These are phyloP conservation scores for Pristionchus fissidentatus DNA, from an alignment of 2,888 invertebrate genomes.

Conservation along the genomic window DNA sequence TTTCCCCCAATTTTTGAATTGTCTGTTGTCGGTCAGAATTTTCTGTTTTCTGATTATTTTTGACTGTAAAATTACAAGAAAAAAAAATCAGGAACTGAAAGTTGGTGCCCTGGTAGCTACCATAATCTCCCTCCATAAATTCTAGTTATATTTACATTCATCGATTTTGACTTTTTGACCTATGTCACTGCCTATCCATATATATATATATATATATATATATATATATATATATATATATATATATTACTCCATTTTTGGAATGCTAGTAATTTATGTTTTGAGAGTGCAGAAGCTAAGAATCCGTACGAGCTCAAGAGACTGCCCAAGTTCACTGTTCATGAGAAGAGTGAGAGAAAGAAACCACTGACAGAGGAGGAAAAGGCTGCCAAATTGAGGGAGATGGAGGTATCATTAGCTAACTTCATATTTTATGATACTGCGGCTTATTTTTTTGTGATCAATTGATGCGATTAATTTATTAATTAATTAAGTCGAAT, in stretches of 20 bases:
- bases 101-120: too few relatives aligned
- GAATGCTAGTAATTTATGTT: not conserved
- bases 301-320: constrained; percentile 36
- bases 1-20: too few relatives aligned
- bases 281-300: not conserved
- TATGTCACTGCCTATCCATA: not conserved
- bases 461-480: not conserved
- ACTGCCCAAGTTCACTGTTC: not conserved
- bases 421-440: not conserved
- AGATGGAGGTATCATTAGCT: constrained; percentile 67
- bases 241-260: not conserved
- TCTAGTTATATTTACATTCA: too few relatives aligned
- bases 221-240: not conserved
- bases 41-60: too few relatives aligned
- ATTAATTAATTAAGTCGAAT: constrained; percentile 55
- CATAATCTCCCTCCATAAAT: too few relatives aligned
- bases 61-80: too few relatives aligned
- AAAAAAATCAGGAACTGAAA: too few relatives aligned
- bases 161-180: too few relatives aligned
- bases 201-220: not conserved
- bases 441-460: not conserved
- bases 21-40: too few relatives aligned
- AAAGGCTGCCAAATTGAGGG: constrained; percentile 59
- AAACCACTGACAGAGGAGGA: constrained; percentile 55
- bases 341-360: constrained; percentile 39